These are phyloP conservation scores for Mastigias papua DNA, from an alignment of 30 jellyfish, hydroid and myxozoan genomes.

Conservation along the genomic window DNA sequence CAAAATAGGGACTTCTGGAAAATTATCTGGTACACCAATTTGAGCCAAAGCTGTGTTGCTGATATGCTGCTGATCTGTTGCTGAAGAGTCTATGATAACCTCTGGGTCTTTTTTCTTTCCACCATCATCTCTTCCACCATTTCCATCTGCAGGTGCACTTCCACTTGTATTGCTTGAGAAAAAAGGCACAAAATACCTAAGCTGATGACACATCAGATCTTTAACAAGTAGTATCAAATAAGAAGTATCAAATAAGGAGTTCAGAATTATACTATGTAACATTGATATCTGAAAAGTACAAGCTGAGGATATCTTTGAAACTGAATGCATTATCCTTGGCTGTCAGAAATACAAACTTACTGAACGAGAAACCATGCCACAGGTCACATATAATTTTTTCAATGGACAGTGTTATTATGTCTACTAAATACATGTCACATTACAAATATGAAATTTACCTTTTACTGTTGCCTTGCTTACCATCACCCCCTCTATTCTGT, in stretches of 20 bases:
- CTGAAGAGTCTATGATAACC: conserved; percentile 56
- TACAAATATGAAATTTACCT: conserved; percentile 7
- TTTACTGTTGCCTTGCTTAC: conserved; percentile 24
- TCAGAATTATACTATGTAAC: no score
- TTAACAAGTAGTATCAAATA: no score
- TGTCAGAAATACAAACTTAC: no score
- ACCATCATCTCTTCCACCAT: conserved; percentile 56
- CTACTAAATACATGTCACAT: not conserved
- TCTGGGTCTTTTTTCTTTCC: conserved; percentile 51
- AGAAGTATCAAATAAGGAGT: no score
- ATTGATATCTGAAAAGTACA: no score
- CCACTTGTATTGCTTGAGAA: conserved; percentile 19
- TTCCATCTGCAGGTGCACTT: conserved; percentile 10
- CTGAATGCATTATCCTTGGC: no score
- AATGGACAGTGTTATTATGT: no score
- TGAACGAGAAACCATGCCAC: not conserved
- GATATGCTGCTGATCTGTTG: conserved; percentile 43
- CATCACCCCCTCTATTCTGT: conserved; percentile 31
- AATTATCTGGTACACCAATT: conserved; percentile 89
- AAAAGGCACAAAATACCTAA: not conserved
- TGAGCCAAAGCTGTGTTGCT: conserved; percentile 79
- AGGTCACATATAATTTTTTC: no score
- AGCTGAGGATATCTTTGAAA: no score
- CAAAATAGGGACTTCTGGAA: conserved; percentile 90
- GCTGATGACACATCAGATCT: no score